Conservation (phyloP, 2,888 invertebrate species). For the Eurois occulta region DNA sequence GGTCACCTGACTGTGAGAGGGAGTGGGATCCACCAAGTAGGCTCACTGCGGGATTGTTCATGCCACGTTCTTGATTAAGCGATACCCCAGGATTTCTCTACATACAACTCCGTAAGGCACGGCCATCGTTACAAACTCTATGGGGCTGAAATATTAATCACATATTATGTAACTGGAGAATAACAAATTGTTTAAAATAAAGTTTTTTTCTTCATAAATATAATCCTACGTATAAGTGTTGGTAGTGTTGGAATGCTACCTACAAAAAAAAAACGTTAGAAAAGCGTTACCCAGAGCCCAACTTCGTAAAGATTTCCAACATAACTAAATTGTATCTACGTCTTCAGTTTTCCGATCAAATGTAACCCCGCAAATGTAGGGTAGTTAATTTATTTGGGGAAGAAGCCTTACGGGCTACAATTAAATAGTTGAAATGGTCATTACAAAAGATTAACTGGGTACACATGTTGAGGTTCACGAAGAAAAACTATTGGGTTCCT, state of each 20-base stretch:
- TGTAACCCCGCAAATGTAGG: constrained; percentile 66
- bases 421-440: constrained; percentile 77
- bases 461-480: constrained; percentile 76
- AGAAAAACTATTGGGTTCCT: constrained; percentile 44
- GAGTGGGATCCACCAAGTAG: background rate
- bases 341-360: constrained; percentile 46
- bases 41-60: background rate
- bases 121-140: background rate
- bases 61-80: background rate
- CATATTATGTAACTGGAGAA: too few species aligned
- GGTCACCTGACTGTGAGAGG: background rate
- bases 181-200: background rate
- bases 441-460: constrained; percentile 78
- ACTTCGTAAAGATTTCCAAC: background rate
- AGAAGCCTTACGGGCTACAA: constrained; percentile 69
- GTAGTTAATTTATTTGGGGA: constrained; percentile 73
- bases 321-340: constrained; percentile 1
- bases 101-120: background rate
- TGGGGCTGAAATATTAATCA: background rate
- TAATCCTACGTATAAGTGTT: background rate
- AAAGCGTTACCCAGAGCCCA: background rate
- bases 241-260: too few species aligned
- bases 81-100: background rate
- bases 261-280: background rate
- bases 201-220: background rate